Conservation (phyloP, 2,797 vertebrate species). For the Geotria australis region DNA sequence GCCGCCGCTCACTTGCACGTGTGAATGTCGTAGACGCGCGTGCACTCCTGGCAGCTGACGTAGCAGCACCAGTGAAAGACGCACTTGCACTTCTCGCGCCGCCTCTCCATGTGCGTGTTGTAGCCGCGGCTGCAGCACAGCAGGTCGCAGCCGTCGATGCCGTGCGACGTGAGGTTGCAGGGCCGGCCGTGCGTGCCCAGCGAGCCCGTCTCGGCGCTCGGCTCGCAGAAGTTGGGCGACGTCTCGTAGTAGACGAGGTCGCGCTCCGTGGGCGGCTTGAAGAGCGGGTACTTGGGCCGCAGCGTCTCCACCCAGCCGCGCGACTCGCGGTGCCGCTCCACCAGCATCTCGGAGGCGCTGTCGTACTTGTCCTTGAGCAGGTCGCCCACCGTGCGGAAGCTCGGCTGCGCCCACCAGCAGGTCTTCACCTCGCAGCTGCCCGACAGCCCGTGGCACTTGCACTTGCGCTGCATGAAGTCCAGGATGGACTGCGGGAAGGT, state of each 20-base stretch:
- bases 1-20: slow-evolving; percentile 48
- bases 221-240: slow-evolving; percentile 90
- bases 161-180: slow-evolving; percentile 77
- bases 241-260: slow-evolving; percentile 85
- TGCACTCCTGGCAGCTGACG: slow-evolving; percentile 83
- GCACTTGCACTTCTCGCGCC: slow-evolving; percentile 81
- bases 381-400: slow-evolving; percentile 69
- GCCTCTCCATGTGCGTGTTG: slow-evolving; percentile 63
- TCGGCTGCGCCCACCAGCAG: slow-evolving; percentile 94
- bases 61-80: slow-evolving; percentile 99
- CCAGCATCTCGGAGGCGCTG: slow-evolving; percentile 90
- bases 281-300: slow-evolving; percentile 65
- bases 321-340: slow-evolving; percentile 82
- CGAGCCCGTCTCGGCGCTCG: slow-evolving; percentile 66
- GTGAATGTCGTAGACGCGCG: slow-evolving; percentile 65
- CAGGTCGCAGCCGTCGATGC: slow-evolving; percentile 85
- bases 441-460: slow-evolving; percentile 83
- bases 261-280: slow-evolving; percentile 69
- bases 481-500: slow-evolving; percentile 38
- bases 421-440: slow-evolving; percentile 97
- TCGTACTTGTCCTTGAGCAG: slow-evolving; percentile 98
- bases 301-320: slow-evolving; percentile 93
- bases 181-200: slow-evolving; percentile 65
- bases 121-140: slow-evolving; percentile 86
- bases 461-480: slow-evolving; percentile 81